A percentile compares a stretch with the other conserved stretches of the same genome.
Evolutionary conservation across 2,888 invertebrate genomes (phyloP).

Genomic region (Coronaproctus castanopsis): DNA sequence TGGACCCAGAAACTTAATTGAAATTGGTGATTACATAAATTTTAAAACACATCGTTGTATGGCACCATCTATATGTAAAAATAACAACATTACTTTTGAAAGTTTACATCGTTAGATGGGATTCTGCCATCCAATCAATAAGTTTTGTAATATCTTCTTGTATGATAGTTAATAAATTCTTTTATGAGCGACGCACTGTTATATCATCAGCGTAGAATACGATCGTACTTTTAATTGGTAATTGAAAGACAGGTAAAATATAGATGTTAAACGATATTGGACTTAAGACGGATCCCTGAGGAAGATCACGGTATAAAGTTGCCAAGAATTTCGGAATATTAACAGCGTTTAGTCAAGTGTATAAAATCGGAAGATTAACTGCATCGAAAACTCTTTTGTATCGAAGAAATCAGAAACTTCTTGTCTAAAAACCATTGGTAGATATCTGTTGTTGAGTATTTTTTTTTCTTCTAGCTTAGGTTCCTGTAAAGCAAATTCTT

Average conservation of each 20-base stretch:
- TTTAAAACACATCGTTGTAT: neutral
- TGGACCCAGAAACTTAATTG: neutral
- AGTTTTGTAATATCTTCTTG: neutral
- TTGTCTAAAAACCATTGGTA: too few species aligned
- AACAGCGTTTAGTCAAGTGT: too few species aligned
- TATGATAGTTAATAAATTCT: neutral
- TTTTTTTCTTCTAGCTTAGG: too few species aligned
- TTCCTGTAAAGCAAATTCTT: too few species aligned
- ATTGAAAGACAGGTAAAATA: neutral
- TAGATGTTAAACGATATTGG: neutral
- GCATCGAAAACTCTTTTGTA: too few species aligned
- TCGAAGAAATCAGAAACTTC: too few species aligned
- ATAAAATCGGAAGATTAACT: too few species aligned
- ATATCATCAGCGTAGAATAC: neutral
- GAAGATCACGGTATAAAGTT: too few species aligned
- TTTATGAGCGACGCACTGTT: neutral
- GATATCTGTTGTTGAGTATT: too few species aligned
- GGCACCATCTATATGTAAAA: neutral
- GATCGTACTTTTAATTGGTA: neutral
- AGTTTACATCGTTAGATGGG: neutral
- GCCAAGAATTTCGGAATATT: too few species aligned
- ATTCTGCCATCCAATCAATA: neutral
- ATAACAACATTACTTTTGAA: neutral
- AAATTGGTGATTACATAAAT: neutral
- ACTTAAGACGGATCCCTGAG: neutral